These are phyloP conservation scores for Herpailurus yagouaroundi DNA, from an alignment of 2,113 vertebrate genomes.

Conservation along the genomic window DNA sequence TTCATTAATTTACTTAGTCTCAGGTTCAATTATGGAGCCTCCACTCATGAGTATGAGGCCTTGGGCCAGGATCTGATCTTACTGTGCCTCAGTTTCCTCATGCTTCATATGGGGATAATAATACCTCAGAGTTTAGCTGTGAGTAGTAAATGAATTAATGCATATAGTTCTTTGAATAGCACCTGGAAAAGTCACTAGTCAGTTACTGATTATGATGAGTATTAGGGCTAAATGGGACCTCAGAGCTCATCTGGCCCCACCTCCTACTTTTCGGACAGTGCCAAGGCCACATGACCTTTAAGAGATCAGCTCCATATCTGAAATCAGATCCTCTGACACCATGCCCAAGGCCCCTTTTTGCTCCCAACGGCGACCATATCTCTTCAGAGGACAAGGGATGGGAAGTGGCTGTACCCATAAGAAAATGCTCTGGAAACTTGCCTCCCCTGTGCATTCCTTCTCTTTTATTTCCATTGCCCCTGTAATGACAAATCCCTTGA, in stretches of 20 bases:
- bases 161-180: neutral
- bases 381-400: neutral
- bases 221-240: neutral
- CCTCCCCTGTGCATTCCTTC: neutral
- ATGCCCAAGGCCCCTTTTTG: neutral
- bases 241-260: neutral
- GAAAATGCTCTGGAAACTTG: neutral
- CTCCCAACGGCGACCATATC: neutral
- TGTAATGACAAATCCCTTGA: neutral
- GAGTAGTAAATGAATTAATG: neutral
- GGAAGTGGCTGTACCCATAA: neutral
- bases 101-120: neutral
- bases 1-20: neutral
- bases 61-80: neutral
- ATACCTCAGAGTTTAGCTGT: neutral
- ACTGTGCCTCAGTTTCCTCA: neutral
- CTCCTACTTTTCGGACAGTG: neutral
- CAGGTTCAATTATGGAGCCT: neutral
- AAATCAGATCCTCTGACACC: neutral
- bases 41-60: neutral
- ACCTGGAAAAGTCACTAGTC: neutral
- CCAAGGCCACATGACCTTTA: neutral
- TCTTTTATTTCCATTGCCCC: neutral
- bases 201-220: neutral
- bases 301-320: neutral